phyloP scores from a whole-genome alignment of 2,797 vertebrate genomes.

The Muscicapa striata region DNA sequence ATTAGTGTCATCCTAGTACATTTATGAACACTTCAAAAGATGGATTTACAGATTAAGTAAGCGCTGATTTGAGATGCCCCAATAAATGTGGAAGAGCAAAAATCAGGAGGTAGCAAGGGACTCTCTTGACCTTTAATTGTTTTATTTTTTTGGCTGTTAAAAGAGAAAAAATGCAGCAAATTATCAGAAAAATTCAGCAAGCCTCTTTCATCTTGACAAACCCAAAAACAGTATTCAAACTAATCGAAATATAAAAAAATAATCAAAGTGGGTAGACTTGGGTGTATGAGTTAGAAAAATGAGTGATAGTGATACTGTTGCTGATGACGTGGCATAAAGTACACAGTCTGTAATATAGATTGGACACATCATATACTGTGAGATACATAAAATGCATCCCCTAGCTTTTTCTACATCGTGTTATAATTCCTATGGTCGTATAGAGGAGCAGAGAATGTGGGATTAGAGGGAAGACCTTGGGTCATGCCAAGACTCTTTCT shows the following conservation, averaged over 20 bases:
- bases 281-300: background rate
- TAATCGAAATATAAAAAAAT: background rate
- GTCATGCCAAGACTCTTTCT: background rate
- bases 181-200: background rate
- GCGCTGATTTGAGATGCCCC: background rate
- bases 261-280: background rate
- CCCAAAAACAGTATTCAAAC: background rate
- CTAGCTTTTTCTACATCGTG: background rate
- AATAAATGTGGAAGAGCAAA: background rate
- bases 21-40: constrained; percentile 32
- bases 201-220: background rate
- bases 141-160: background rate
- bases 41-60: constrained; percentile 26
- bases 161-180: background rate
- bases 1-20: background rate
- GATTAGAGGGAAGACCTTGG: background rate
- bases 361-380: background rate
- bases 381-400: rapidly evolving
- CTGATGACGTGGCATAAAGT: background rate
- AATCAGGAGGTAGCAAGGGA: background rate
- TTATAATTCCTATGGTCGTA: background rate
- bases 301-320: background rate
- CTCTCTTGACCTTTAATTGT: background rate
- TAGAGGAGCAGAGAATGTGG: background rate
- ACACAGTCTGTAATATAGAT: background rate